Evolutionary conservation across 2,113 vertebrate species (phyloP).

Genomic region (Sinocyclocheilus anophthalmus): DNA sequence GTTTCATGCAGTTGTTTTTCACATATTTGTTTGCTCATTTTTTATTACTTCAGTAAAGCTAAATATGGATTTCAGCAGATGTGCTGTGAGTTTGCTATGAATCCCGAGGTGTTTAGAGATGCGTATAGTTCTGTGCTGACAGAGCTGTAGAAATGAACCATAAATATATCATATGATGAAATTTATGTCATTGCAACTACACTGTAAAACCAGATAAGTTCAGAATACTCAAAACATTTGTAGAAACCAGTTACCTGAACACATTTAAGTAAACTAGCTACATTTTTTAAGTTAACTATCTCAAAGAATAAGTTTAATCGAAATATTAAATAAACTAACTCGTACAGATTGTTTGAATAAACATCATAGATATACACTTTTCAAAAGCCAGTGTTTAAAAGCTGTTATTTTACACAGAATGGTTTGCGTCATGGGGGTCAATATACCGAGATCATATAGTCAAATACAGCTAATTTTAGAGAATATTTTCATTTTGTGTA

Average conservation of each 20-base stretch:
- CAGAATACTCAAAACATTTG: no score
- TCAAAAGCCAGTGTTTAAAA: neutral
- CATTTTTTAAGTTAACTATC: no score
- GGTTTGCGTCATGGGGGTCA: no score
- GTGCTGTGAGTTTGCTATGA: neutral
- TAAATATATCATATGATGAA: neutral
- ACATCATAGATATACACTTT: neutral
- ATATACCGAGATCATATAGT: no score
- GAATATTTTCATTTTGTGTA: no score
- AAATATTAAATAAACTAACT: no score
- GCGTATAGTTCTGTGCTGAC: neutral
- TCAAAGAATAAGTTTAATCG: no score
- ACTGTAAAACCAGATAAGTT: no score
- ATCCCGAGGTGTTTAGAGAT: neutral
- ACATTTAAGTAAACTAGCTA: no score
- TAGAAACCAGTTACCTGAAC: no score
- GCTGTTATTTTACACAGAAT: neutral
- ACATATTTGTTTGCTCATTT: slow-evolving; percentile 28
- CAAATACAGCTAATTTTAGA: no score
- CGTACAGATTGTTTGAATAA: no score
- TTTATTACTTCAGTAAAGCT: slow-evolving; percentile 11
- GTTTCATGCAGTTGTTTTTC: slow-evolving; percentile 35
- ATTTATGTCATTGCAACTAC: neutral
- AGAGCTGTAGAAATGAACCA: neutral
- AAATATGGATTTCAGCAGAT: slow-evolving; percentile 24